A percentile compares a stretch with the other conserved stretches of the same genome.
Conservation (phyloP, 2,888 invertebrate genomes). For the Brachyopa scutellaris region DNA sequence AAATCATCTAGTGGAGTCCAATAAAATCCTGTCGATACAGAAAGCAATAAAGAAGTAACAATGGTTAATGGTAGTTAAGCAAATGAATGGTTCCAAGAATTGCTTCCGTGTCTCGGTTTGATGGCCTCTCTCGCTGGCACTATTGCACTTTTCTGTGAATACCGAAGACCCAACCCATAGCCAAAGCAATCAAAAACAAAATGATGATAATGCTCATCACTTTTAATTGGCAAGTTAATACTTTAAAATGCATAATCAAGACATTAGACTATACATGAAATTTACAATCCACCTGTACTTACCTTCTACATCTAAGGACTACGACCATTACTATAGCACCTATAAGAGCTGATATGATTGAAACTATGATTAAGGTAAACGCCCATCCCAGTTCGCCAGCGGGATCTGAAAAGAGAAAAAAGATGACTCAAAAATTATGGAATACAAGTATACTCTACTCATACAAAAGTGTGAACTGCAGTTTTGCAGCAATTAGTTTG, state of each 20-base stretch:
- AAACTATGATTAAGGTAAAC: conserved; percentile 87
- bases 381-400: conserved; percentile 84
- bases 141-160: not conserved
- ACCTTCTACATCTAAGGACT: conserved; percentile 85
- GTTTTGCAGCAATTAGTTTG: conserved; percentile 64
- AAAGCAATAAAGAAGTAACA: conserved; percentile 9
- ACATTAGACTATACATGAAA: conserved; percentile 38
- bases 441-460: too few species aligned
- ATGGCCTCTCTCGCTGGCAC: conserved; percentile 5
- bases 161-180: too few species aligned
- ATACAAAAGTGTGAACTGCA: conserved; percentile 65
- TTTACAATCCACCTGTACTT: conserved; percentile 74
- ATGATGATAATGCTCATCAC: conserved; percentile 50
- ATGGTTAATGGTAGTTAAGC: conserved; percentile 20
- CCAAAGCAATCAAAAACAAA: conserved; percentile 42
- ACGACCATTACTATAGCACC: conserved; percentile 89
- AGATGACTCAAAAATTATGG: conserved; percentile 53
- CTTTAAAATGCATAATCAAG: conserved; percentile 61
- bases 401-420: conserved; percentile 78
- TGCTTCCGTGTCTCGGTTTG: conserved; percentile 55
- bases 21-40: conserved; percentile 19
- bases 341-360: conserved; percentile 87
- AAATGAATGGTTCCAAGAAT: conserved; percentile 23
- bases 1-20: not conserved
- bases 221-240: conserved; percentile 62